phyloP scores from a whole-genome alignment of 2,113 vertebrate genomes.

The Laticauda colubrina region DNA sequence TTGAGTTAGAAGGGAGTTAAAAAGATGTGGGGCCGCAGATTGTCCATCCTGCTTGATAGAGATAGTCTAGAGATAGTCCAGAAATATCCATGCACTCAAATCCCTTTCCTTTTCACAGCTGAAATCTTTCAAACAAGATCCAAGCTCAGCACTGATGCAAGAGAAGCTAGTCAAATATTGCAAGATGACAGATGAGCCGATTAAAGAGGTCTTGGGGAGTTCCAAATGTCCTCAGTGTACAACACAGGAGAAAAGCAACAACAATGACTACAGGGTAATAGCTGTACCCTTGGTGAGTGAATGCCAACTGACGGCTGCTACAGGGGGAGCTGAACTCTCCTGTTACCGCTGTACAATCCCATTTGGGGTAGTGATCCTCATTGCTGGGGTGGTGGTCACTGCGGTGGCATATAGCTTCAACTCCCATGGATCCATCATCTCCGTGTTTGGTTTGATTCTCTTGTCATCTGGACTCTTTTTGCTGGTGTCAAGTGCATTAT shows the following conservation, averaged over 20 bases:
- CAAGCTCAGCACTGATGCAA: conserved; percentile 26
- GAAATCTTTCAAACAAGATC: conserved; percentile 16
- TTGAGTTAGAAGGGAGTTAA: not conserved
- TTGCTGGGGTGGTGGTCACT: conserved; percentile 86
- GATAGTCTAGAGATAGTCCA: not conserved
- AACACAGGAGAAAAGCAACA: conserved; percentile 69
- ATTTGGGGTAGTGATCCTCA: conserved; percentile 93
- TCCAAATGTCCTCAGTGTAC: conserved; percentile 70
- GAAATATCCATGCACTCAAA: not conserved
- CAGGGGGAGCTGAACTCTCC: conserved; percentile 87
- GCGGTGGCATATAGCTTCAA: conserved; percentile 96
- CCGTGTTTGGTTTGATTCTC: conserved; percentile 86
- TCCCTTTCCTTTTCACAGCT: conserved; percentile 57
- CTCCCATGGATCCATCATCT: conserved; percentile 95
- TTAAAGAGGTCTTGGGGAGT: conserved; percentile 77
- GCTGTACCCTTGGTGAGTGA: conserved; percentile 83
- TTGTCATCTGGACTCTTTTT: conserved; percentile 83
- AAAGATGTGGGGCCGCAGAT: not conserved
- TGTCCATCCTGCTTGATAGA: too few relatives aligned
- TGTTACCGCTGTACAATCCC: conserved; percentile 95
- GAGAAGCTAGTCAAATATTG: not conserved
- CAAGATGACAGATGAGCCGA: conserved; percentile 82
- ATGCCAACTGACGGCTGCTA: conserved; percentile 86
- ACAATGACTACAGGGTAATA: conserved; percentile 68
- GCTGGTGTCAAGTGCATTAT: conserved; percentile 80